Evolutionary conservation across 1,140 invertebrate genomes (phyloP).

Genomic region (Macrocentrus cingulum): DNA sequence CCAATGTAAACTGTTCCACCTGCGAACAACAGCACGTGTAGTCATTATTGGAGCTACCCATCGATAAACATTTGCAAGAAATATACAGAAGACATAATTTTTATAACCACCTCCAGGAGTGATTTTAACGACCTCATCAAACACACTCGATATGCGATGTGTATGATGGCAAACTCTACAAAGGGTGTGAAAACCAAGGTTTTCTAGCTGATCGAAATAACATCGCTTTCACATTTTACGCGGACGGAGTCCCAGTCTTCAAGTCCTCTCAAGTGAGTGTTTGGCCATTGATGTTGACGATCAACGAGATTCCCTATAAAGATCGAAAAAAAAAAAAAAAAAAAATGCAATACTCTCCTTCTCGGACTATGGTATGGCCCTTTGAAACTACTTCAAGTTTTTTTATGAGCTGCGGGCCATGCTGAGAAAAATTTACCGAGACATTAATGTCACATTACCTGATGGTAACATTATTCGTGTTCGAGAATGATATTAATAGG

Average conservation of each 20-base stretch:
- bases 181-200: conserved; percentile 1
- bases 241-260: conserved; percentile 2
- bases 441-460: neutral
- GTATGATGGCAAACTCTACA: conserved; percentile 9
- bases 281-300: conserved; percentile 1
- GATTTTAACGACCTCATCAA: conserved; percentile 15
- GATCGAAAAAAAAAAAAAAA: conserved; percentile 1
- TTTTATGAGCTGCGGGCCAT: neutral
- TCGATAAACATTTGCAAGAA: conserved; percentile 18
- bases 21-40: conserved; percentile 10
- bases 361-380: conserved; percentile 6
- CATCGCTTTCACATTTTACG: conserved; percentile 5
- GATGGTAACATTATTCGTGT: neutral
- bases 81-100: conserved; percentile 24
- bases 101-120: conserved; percentile 17
- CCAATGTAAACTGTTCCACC: conserved; percentile 1
- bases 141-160: neutral
- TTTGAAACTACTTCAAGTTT: conserved; percentile 3
- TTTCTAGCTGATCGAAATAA: neutral
- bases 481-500: conserved; percentile 3
- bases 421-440: neutral
- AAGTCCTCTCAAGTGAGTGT: conserved; percentile 1
- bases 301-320: conserved; percentile 16
- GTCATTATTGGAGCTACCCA: conserved; percentile 21
- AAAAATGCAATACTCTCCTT: conserved; percentile 5